Percentiles rank a stretch among this genome's conserved stretches.
Evolutionary conservation across 2,888 invertebrate species (phyloP).

Genomic region (Tachystola acroxantha): DNA sequence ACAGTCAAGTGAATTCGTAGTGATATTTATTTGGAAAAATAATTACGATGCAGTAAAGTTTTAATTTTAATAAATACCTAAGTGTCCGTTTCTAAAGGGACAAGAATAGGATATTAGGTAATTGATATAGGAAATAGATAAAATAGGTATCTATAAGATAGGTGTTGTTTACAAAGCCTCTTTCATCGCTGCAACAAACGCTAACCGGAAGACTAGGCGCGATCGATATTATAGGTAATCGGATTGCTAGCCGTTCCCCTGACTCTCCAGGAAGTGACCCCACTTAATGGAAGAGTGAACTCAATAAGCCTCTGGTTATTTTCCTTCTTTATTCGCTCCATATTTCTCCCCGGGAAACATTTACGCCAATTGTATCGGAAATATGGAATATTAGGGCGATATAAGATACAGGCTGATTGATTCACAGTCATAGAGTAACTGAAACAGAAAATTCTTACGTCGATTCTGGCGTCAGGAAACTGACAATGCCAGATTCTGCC

Average conservation of each 20-base stretch:
- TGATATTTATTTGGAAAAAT: too few relatives aligned
- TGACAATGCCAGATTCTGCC: too few relatives aligned
- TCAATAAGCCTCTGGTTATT: conserved; percentile 52
- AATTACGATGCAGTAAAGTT: too few relatives aligned
- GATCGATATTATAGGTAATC: conserved; percentile 53
- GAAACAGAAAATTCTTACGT: too few relatives aligned
- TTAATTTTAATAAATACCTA: too few relatives aligned
- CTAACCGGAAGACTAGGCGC: conserved; percentile 37
- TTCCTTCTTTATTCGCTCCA: conserved; percentile 23
- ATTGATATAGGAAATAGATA: too few relatives aligned
- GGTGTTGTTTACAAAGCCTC: background rate
- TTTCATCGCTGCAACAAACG: background rate
- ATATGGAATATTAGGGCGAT: background rate
- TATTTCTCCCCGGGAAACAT: conserved; percentile 16
- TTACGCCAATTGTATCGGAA: background rate
- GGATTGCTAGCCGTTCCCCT: conserved; percentile 47
- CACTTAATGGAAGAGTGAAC: conserved; percentile 54
- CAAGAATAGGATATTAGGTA: too few relatives aligned
- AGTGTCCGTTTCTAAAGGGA: too few relatives aligned
- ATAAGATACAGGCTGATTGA: background rate
- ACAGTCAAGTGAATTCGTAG: too few relatives aligned
- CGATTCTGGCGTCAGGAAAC: too few relatives aligned
- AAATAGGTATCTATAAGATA: too few relatives aligned
- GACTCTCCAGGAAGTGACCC: conserved; percentile 60
- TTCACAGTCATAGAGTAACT: background rate